Evolutionary conservation across 2,797 vertebrate species (phyloP).

Genomic region (Periophthalmus magnuspinnatus): DNA sequence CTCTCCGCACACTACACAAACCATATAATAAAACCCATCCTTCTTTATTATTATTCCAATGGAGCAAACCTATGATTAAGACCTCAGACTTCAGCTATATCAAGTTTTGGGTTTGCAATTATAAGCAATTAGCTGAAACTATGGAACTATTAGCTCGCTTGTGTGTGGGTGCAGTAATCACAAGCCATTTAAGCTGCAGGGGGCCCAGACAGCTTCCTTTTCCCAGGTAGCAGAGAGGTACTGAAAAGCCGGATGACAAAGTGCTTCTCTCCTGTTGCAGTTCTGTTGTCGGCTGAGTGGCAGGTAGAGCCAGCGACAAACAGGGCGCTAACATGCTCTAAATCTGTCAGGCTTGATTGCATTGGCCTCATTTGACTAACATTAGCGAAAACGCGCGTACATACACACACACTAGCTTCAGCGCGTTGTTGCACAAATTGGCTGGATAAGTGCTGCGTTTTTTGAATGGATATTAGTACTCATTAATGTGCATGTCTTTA

Average conservation of each 20-base stretch:
- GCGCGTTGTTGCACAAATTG: conserved; percentile 62
- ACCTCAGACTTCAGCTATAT: conserved; percentile 27
- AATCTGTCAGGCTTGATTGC: conserved; percentile 78
- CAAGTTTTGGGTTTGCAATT: conserved; percentile 41
- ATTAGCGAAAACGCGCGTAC: conserved; percentile 42
- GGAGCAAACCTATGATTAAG: conserved; percentile 27
- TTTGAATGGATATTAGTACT: conserved; percentile 32
- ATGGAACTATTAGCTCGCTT: conserved; percentile 40
- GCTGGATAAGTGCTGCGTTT: conserved; percentile 58
- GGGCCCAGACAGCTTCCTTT: conserved; percentile 55
- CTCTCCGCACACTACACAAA: neutral
- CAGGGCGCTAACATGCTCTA: conserved; percentile 71
- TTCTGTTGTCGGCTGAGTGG: conserved; percentile 64
- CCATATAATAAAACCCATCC: conserved; percentile 1
- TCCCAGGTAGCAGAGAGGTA: conserved; percentile 64
- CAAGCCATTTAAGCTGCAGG: conserved; percentile 43
- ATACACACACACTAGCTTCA: conserved; percentile 41
- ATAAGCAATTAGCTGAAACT: conserved; percentile 58
- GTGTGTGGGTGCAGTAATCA: conserved; percentile 46
- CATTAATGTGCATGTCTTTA: neutral
- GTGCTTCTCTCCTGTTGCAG: conserved; percentile 35
- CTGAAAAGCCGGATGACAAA: conserved; percentile 65
- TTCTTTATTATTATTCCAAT: conserved; percentile 13
- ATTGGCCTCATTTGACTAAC: conserved; percentile 73
- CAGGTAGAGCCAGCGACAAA: conserved; percentile 73